phyloP scores from a whole-genome alignment of 2,888 invertebrate genomes.

The Hymenopus coronatus region DNA sequence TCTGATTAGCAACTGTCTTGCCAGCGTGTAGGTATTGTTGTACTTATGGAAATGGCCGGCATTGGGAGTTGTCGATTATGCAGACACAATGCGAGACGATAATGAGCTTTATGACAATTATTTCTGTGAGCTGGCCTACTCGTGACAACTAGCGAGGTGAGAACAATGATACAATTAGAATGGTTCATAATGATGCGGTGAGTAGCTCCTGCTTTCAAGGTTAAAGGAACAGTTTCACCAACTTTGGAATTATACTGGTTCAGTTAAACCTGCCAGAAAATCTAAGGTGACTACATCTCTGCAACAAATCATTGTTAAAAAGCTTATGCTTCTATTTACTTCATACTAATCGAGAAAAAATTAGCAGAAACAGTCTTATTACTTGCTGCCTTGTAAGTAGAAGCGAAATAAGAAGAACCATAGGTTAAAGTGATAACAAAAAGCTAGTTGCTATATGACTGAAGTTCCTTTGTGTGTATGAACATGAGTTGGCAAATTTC shows the following conservation, averaged over 20 bases:
- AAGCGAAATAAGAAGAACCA: too few relatives aligned
- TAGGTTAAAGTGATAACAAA: too few relatives aligned
- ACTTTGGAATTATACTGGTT: neutral
- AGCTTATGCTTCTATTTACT: too few relatives aligned
- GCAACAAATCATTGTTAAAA: too few relatives aligned
- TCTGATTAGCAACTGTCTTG: neutral
- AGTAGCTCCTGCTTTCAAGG: neutral
- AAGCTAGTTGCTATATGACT: too few relatives aligned
- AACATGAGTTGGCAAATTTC: too few relatives aligned
- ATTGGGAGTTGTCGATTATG: neutral
- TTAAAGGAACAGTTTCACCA: neutral
- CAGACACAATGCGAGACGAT: neutral
- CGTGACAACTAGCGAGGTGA: neutral
- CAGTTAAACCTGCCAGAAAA: too few relatives aligned
- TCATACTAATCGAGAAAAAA: too few relatives aligned
- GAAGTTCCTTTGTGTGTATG: too few relatives aligned
- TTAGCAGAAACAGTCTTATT: too few relatives aligned
- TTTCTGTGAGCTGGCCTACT: neutral
- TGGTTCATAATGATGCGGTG: neutral
- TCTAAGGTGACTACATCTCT: too few relatives aligned
- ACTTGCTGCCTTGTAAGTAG: too few relatives aligned
- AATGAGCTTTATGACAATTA: neutral
- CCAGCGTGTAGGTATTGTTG: neutral
- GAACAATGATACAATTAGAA: neutral
- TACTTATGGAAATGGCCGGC: neutral